Percentiles rank a stretch among this genome's conserved stretches.
phyloP scores from a whole-genome alignment of 2,797 vertebrate genomes.

The Denticeps clupeoides region DNA sequence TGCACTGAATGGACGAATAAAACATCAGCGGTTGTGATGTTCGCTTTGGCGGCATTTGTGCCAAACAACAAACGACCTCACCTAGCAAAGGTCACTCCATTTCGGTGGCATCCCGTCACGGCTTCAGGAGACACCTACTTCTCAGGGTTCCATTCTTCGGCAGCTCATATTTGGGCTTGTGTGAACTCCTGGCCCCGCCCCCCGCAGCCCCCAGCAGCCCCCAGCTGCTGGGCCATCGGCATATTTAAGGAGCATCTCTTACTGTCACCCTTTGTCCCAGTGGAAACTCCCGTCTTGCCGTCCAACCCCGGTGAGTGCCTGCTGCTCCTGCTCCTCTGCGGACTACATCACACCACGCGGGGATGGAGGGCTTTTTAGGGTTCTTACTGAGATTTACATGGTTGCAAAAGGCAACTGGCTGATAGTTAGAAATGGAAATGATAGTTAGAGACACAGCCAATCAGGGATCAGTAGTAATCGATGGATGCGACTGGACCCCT shows the following conservation, averaged over 20 bases:
- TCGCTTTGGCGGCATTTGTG: no score
- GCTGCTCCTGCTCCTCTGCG: slow-evolving; percentile 15
- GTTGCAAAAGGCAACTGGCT: no score
- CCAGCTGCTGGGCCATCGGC: slow-evolving; percentile 13
- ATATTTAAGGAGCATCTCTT: slow-evolving; percentile 59
- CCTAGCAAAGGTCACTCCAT: slow-evolving; percentile 34
- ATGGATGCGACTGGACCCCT: no score
- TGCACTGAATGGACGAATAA: no score
- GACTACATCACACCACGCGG: not conserved
- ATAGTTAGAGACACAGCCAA: no score
- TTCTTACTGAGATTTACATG: no score
- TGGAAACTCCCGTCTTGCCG: slow-evolving; percentile 57
- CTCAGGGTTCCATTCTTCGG: slow-evolving; percentile 42
- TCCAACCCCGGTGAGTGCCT: slow-evolving; percentile 61
- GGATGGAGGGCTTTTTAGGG: not conserved
- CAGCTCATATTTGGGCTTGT: slow-evolving; percentile 69
- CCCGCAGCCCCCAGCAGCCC: slow-evolving; percentile 18
- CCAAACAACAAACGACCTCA: slow-evolving; percentile 16
- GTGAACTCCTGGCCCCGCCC: slow-evolving; percentile 49
- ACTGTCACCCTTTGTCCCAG: slow-evolving; percentile 52
- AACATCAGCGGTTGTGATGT: no score
- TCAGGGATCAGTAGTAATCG: no score
- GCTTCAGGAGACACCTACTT: slow-evolving; percentile 36
- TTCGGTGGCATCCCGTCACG: slow-evolving; percentile 35
- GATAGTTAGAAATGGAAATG: no score